phyloP scores from a whole-genome alignment of 2,797 vertebrate species.

The Mormyrops boulengeri region DNA sequence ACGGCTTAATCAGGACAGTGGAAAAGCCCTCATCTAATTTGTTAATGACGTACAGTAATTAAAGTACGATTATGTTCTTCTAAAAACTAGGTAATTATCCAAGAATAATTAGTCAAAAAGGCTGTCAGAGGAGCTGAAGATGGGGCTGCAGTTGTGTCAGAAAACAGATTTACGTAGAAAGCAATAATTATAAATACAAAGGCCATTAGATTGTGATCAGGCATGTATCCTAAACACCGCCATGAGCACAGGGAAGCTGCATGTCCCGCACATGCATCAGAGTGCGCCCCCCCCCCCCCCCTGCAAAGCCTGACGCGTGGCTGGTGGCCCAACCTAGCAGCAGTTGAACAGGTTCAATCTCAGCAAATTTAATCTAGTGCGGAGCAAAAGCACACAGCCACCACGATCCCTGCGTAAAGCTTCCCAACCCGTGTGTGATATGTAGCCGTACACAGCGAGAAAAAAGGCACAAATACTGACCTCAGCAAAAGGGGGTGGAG shows the following conservation, averaged over 20 bases:
- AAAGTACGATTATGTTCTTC: constrained; percentile 2
- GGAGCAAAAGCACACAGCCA: background rate
- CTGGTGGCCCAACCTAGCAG: background rate
- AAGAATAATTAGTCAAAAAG: background rate
- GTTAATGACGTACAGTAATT: background rate
- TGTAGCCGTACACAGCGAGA: background rate
- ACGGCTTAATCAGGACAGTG: background rate
- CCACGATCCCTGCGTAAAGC: background rate
- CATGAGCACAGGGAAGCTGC: background rate
- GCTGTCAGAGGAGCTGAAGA: background rate
- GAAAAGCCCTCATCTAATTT: background rate
- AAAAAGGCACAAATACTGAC: background rate
- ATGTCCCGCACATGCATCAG: too few relatives aligned
- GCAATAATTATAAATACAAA: background rate
- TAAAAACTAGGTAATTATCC: constrained; percentile 9
- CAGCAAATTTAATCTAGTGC: background rate
- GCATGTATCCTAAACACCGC: background rate
- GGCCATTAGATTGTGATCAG: background rate
- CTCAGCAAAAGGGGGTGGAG: background rate
- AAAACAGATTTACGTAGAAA: background rate
- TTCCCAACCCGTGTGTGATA: background rate
- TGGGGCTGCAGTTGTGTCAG: background rate
- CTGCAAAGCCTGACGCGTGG: background rate
- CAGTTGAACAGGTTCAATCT: background rate
- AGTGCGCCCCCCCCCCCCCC: background rate